These are phyloP conservation scores for Plutella xylostella DNA, from an alignment of 2,888 invertebrate species.

Conservation along the genomic window DNA sequence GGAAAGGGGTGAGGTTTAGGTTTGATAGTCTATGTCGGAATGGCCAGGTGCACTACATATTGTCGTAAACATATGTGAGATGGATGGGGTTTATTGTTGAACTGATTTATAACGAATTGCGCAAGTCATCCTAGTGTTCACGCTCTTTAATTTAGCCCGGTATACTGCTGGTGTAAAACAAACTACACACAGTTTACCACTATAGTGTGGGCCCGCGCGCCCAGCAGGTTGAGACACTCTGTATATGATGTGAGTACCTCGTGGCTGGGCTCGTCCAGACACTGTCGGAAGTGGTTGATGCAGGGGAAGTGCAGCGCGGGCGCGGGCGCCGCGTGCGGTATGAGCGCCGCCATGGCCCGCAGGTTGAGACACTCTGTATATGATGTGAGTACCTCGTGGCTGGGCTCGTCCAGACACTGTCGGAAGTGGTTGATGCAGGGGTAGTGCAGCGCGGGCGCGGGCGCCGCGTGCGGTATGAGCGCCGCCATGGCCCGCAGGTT, in stretches of 20 bases:
- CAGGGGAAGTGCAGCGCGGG: conserved; percentile 91
- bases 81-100: no score
- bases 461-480: conserved; percentile 86
- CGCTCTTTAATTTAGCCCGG: no score
- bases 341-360: conserved; percentile 85
- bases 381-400: conserved; percentile 38
- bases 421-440: conserved; percentile 94
- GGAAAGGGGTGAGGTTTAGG: not conserved
- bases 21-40: conserved; percentile 12
- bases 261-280: conserved; percentile 57
- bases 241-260: conserved; percentile 29
- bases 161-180: no score
- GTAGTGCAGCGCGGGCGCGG: conserved; percentile 86
- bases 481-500: conserved; percentile 78
- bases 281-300: conserved; percentile 89
- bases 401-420: conserved; percentile 67
- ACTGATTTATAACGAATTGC: no score
- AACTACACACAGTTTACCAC: no score
- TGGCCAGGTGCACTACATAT: no score
- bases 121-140: no score
- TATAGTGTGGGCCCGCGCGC: no score
- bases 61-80: no score
- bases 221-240: not conserved
- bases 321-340: conserved; percentile 84
- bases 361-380: not conserved